Evolutionary conservation across 1,140 invertebrate species (phyloP).

Genomic region (Hesperophylax magnus): DNA sequence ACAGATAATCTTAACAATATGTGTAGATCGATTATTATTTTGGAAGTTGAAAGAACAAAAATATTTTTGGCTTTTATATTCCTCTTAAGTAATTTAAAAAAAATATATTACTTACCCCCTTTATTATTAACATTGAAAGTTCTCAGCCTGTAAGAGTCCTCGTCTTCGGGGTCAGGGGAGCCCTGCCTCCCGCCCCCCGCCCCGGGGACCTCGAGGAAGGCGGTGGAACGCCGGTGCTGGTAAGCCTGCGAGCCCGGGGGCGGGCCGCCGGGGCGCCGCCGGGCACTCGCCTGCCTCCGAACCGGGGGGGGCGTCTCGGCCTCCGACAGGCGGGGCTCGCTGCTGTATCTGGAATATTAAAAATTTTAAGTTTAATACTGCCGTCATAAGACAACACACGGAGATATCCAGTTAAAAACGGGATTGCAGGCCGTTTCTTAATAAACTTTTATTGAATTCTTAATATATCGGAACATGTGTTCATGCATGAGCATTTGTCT

Average conservation of each 20-base stretch:
- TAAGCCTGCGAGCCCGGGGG: slow-evolving; percentile 48
- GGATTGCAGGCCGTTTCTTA: too few species aligned
- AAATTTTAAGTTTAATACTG: neutral
- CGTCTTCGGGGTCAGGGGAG: slow-evolving; percentile 75
- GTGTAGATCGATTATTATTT: too few species aligned
- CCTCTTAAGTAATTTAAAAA: too few species aligned
- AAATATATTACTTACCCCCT: slow-evolving; percentile 86
- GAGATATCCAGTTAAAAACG: too few species aligned
- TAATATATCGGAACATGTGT: too few species aligned
- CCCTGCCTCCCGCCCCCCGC: slow-evolving; percentile 65
- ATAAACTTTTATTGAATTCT: too few species aligned
- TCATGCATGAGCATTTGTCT: too few species aligned
- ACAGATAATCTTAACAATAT: too few species aligned
- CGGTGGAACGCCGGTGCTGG: slow-evolving; percentile 73
- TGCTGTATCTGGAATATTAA: slow-evolving; percentile 67
- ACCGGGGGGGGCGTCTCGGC: slow-evolving; percentile 71
- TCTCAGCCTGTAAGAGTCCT: slow-evolving; percentile 87
- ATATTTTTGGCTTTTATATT: too few species aligned
- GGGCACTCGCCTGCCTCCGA: slow-evolving; percentile 71
- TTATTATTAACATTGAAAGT: slow-evolving; percentile 92
- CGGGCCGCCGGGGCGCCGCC: slow-evolving; percentile 64
- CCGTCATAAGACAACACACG: too few species aligned
- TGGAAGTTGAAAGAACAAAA: too few species aligned
- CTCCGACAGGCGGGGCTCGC: slow-evolving; percentile 73
- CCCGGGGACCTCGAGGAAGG: slow-evolving; percentile 84